Evolutionary conservation across 2,888 invertebrate species (phyloP).

Genomic region (Yponomeuta cagnagella): DNA sequence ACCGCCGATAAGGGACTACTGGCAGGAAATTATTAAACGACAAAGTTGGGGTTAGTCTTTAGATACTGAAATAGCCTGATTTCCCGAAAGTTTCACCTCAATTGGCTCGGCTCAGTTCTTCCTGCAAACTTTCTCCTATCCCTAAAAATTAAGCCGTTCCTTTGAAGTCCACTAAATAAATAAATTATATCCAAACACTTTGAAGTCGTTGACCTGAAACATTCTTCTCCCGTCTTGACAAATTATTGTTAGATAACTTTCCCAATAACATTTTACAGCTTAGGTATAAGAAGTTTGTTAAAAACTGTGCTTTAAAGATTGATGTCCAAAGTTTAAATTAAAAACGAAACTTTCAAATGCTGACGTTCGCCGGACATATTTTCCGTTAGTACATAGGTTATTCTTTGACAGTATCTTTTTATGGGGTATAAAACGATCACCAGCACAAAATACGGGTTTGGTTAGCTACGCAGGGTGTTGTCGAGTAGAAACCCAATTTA

Average conservation of each 20-base stretch:
- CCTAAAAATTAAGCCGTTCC: not conserved
- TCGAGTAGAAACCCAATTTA: too few species aligned
- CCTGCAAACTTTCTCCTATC: not conserved
- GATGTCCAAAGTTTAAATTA: not conserved
- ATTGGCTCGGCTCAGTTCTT: not conserved
- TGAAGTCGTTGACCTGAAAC: not conserved
- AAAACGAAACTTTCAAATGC: not conserved
- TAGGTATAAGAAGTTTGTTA: not conserved
- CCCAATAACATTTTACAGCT: not conserved
- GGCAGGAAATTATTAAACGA: too few species aligned
- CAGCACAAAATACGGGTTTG: too few species aligned
- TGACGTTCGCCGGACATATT: not conserved
- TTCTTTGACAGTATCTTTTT: too few species aligned
- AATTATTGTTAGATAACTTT: not conserved
- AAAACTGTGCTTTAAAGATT: not conserved
- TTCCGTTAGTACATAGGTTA: too few species aligned
- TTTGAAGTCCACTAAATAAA: constrained; percentile 1
- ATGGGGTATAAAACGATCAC: too few species aligned
- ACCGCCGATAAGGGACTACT: too few species aligned
- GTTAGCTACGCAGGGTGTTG: too few species aligned
- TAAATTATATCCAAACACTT: not conserved
- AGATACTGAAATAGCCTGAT: not conserved
- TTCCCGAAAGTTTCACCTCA: not conserved
- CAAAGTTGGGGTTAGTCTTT: too few species aligned
- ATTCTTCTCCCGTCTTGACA: not conserved